Conservation (phyloP, 2,797 vertebrate species). For the Pterois miles region DNA sequence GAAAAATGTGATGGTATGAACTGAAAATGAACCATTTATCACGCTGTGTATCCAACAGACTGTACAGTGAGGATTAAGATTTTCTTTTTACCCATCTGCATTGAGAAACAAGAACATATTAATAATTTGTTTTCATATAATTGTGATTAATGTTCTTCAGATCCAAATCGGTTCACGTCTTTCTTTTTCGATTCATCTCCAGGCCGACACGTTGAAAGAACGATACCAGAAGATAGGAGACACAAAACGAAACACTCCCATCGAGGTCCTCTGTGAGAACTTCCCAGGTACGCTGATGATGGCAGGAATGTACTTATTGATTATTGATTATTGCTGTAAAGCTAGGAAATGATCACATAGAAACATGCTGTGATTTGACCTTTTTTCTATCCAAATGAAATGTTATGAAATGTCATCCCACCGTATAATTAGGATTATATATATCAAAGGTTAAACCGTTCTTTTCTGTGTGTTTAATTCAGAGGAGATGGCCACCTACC, state of each 20-base stretch:
- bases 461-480: constrained; percentile 32
- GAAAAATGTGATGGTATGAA: background rate
- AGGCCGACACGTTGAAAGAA: constrained; percentile 99
- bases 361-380: background rate
- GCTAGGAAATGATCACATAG: background rate
- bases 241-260: constrained; percentile 97
- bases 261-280: constrained; percentile 99
- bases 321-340: background rate
- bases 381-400: background rate
- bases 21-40: background rate
- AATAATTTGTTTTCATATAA: background rate
- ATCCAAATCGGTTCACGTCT: background rate
- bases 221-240: constrained; percentile 99
- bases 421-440: background rate
- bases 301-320: background rate
- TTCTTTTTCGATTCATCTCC: constrained; percentile 33
- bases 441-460: background rate
- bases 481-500: constrained; percentile 99
- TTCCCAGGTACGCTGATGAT: constrained; percentile 89
- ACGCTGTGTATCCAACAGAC: background rate
- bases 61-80: background rate
- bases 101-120: background rate
- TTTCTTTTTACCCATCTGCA: background rate
- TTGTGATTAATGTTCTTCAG: background rate
- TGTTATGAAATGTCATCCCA: background rate